Percentiles rank a stretch among this genome's conserved stretches.
phyloP scores from a whole-genome alignment of 2,113 vertebrate genomes.

The Erpornis zantholeuca region DNA sequence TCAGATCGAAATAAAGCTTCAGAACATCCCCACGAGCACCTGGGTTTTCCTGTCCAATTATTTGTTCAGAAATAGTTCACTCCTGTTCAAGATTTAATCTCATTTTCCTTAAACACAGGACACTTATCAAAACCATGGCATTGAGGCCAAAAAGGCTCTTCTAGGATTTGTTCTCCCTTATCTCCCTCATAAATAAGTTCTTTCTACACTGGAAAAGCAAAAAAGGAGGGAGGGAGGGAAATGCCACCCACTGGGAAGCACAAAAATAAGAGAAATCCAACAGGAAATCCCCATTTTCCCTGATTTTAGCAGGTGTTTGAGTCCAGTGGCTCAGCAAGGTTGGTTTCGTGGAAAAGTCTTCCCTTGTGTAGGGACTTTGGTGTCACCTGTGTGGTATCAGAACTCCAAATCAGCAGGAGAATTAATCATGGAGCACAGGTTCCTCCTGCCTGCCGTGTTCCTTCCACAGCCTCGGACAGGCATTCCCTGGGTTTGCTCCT shows the following conservation, averaged over 20 bases:
- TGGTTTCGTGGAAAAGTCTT: background rate
- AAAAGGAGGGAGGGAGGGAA: background rate
- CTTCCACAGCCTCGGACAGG: fast-evolving
- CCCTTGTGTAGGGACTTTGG: fast-evolving
- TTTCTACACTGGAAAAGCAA: background rate
- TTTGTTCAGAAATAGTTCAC: background rate
- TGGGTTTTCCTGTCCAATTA: background rate
- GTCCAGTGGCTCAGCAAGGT: background rate
- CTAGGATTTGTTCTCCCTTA: background rate
- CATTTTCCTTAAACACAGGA: background rate
- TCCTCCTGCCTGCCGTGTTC: background rate
- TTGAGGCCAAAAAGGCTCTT: background rate
- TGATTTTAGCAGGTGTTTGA: background rate
- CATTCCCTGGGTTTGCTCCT: background rate
- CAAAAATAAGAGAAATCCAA: background rate
- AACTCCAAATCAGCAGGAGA: background rate
- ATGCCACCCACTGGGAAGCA: background rate
- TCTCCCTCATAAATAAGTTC: background rate
- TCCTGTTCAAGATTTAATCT: background rate
- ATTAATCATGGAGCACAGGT: background rate
- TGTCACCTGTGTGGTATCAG: background rate
- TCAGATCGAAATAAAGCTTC: background rate
- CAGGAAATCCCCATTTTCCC: fast-evolving
- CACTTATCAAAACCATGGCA: background rate
- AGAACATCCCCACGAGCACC: background rate